Base-by-base conservation (phyloP, 35 echinoderm and acorn worm genomes). In the Apostichopus japonicus region DNA sequence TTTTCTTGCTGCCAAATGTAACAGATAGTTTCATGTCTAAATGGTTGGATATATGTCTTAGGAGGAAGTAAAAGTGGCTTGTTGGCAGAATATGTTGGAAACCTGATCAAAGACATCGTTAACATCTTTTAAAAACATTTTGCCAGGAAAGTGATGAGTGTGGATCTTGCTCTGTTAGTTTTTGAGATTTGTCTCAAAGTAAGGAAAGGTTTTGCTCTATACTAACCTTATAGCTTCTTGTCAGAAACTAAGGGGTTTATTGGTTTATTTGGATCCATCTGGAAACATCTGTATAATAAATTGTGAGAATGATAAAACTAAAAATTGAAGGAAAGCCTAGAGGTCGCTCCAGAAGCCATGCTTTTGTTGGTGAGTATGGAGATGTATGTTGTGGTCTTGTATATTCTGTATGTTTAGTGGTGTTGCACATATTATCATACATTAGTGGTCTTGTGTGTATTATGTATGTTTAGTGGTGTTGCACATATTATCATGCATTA, bases 321-420 rank as follows among this genome's bases (percentile, higher is more conserved):
- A 87, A 87, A 63, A 87, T 87, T 62, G 86, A 87, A 71, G 86
- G 86, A 53, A 71, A 65, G 21, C 86, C 86, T 3, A 6, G 86
- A 87, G 86, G 86, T 8, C 86, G 86, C 21, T 87, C 86, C 6
- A 87, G 86, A 27, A 87, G 86, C 56, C 86, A 87, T 87, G 86
- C 86, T 11, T 87, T 87, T 87, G 86, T 87, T 4, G 86, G 86
- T 87, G 51, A 87, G 86, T 87, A 44, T 44, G 33, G 33, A 44
- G 33, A 1, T 44, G 33, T 44, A 4, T 3, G 0, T 44, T 44
- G 33, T 44, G 33, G 33, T 44, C 2, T 44, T 44, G 27, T 33
- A 44, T 44, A 44, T 44, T 44, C 33, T 44, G 33, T 44, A 44
- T 44, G 2, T 44, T 44, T 44, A 44, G 2, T 44, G 33, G 33